Evolutionary conservation across 2,888 invertebrate species (phyloP).

Genomic region (Euplagia quadripunctaria): DNA sequence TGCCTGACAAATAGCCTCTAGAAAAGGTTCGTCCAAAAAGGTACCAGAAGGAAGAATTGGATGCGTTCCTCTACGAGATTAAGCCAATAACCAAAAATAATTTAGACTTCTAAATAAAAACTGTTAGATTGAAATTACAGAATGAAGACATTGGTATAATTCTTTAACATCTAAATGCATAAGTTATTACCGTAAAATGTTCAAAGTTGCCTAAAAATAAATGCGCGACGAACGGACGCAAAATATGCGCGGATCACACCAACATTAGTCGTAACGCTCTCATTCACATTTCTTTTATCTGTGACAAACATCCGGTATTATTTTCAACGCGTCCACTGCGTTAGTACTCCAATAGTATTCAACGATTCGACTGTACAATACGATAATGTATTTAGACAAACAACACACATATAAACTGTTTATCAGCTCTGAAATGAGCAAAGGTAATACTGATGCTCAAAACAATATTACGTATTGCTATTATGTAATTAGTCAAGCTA

Average conservation of each 20-base stretch:
- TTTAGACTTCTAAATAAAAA: not conserved
- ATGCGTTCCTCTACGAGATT: not conserved
- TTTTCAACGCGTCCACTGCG: conserved; percentile 66
- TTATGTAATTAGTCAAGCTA: conserved; percentile 65
- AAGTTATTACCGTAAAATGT: not conserved
- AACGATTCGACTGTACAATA: conserved; percentile 67
- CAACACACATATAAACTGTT: conserved; percentile 68
- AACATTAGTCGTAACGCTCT: conserved; percentile 57
- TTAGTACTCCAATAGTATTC: conserved; percentile 67
- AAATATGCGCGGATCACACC: conserved; percentile 56
- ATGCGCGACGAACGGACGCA: conserved; percentile 41
- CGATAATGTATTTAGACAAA: conserved; percentile 72
- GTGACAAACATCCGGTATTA: conserved; percentile 81
- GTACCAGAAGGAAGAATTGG: not conserved
- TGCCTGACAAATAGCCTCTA: not conserved
- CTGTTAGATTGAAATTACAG: not conserved
- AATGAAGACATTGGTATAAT: not conserved
- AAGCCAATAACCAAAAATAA: not conserved
- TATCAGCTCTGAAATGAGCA: conserved; percentile 70
- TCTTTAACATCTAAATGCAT: not conserved
- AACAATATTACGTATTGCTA: conserved; percentile 69
- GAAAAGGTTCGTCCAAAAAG: not conserved
- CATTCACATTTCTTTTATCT: conserved; percentile 79
- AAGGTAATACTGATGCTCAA: conserved; percentile 68
- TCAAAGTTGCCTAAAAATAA: conserved; percentile 8